phyloP scores from a whole-genome alignment of 2,888 invertebrate species.

The Volucella bombylans region DNA sequence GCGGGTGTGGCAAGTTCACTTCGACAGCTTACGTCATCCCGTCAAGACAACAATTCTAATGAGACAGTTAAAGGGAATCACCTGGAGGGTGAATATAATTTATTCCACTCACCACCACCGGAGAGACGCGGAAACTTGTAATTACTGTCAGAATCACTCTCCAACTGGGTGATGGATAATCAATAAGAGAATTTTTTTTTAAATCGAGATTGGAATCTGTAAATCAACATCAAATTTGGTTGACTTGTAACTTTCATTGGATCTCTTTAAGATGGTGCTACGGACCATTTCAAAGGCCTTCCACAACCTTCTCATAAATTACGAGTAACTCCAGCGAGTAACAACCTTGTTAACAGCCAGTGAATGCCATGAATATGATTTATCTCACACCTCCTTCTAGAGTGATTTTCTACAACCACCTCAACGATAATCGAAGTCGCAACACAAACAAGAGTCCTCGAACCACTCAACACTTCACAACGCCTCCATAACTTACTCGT shows the following conservation, averaged over 20 bases:
- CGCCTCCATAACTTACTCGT: not conserved
- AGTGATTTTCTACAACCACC: slow-evolving; percentile 39
- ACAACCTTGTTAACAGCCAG: not conserved
- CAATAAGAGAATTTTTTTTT: not conserved
- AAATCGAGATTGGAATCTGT: too few species aligned
- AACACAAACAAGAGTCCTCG: slow-evolving; percentile 49
- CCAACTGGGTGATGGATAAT: not conserved
- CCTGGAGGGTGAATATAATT: not conserved
- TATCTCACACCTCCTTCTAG: slow-evolving; percentile 32
- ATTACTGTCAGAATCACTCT: slow-evolving; percentile 15
- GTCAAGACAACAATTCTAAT: slow-evolving; percentile 3
- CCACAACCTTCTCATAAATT: slow-evolving; percentile 45
- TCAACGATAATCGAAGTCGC: slow-evolving; percentile 60
- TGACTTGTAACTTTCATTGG: too few species aligned
- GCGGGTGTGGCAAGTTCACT: too few species aligned
- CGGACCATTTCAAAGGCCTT: not conserved
- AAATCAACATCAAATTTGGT: too few species aligned
- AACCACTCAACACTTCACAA: slow-evolving; percentile 17
- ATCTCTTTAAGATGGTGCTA: too few species aligned
- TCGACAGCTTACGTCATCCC: too few species aligned
- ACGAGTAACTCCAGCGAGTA: slow-evolving; percentile 2
- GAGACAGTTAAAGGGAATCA: not conserved
- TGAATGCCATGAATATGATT: slow-evolving; percentile 37
- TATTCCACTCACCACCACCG: slow-evolving; percentile 5
- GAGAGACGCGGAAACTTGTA: not conserved